Evolutionary conservation across 2,797 vertebrate genomes (phyloP), one percentile per base, ranked within the genome.

Genomic region (Sparidentex hasta): DNA sequence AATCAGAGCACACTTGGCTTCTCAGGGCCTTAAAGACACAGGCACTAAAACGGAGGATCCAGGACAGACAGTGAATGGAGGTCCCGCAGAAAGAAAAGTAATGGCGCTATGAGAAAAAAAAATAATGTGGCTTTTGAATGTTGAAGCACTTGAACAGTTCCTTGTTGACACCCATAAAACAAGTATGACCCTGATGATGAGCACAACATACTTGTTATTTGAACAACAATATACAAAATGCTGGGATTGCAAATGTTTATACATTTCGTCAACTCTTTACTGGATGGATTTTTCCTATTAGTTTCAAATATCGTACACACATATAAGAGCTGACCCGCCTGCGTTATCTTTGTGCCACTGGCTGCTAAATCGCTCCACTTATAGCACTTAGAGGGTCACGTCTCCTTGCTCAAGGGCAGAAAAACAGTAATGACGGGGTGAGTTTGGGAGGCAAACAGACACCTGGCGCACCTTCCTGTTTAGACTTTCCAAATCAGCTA

Each of bases 401-500:
- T 80, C 55, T 71, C 61, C 54, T 78, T 66, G 46, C 80, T 62
- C 44, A 65, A 80, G 64, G 58, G 61, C 41, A 51, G 67, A 76
- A 38, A 65, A 72, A 23, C 20, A 70, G 21, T 48, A 73, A 78
- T 64, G 20, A 56, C 51, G 74, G 41, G 48, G 48, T 54, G 43
- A 48, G 56, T 79, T 84, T 76, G 38, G 38, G 59, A 78, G 46
- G 58, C 50, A 71, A 33, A 79, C 56, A 55, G 18, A 48, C 62
- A 77, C 67, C 57, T 77, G 20, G 8, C 44, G 41, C 72, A 69
- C 70, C 46, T 68, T 82, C 65, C 64, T 81, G 71, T 85, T 84
- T 78, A 77, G 62, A 67, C 61, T 70, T 71, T 78, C 47, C 62
- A 79, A 78, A 86, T 81, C 44, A 44, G 51, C 86, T 76, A 88